Conservation (phyloP, 2,888 invertebrate genomes). For the Phalangium opilio region DNA sequence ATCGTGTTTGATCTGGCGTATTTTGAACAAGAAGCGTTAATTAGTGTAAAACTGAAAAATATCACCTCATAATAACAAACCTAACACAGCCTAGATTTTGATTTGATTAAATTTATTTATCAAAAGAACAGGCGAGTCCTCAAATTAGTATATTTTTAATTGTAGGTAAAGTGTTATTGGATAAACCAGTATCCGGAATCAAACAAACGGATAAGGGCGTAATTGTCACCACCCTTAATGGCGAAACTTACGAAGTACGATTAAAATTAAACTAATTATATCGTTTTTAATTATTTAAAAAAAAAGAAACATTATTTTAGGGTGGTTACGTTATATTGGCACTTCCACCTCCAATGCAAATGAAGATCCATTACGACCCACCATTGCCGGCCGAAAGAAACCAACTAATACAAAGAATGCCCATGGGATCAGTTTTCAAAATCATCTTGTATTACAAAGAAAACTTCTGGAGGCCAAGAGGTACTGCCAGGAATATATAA, state of each 20-base stretch:
- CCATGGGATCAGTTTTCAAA: conserved; percentile 34
- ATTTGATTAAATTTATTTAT: no score
- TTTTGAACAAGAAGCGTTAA: no score
- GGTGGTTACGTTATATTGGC: conserved; percentile 29
- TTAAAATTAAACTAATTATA: no score
- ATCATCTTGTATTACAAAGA: conserved; percentile 31
- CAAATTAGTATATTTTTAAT: no score
- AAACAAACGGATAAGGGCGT: not conserved
- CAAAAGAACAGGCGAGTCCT: no score
- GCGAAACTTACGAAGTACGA: not conserved
- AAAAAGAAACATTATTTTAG: conserved; percentile 2
- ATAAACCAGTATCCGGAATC: not conserved
- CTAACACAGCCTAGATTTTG: no score
- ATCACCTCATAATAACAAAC: no score
- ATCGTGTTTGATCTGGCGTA: no score
- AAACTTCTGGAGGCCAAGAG: conserved; percentile 33
- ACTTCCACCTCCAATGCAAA: conserved; percentile 28
- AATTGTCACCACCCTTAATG: not conserved
- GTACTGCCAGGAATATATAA: no score
- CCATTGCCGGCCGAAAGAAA: conserved; percentile 27
- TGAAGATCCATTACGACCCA: conserved; percentile 30
- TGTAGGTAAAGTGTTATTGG: not conserved
- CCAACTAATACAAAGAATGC: conserved; percentile 29
- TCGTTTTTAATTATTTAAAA: not conserved
- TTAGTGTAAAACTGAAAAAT: no score